Percentiles rank a stretch among this genome's conserved stretches.
Evolutionary conservation across 1,140 invertebrate genomes (phyloP).

Genomic region (Trichonephila clavata): DNA sequence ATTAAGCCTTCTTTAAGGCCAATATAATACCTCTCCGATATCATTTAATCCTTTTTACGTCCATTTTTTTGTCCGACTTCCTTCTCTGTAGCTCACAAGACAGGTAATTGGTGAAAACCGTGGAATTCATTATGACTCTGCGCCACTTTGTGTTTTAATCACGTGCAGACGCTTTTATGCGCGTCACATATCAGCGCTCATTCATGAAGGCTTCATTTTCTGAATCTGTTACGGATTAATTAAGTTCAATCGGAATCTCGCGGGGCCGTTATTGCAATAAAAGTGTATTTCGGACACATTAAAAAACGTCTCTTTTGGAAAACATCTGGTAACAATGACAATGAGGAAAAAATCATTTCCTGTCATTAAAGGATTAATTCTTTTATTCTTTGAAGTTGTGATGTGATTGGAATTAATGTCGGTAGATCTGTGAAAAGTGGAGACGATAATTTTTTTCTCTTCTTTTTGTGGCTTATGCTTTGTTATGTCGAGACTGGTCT

Average conservation of each 20-base stretch:
- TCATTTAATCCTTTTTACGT: neutral
- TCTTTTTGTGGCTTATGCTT: neutral
- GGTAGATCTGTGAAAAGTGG: neutral
- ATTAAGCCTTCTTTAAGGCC: too few species aligned
- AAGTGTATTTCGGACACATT: neutral
- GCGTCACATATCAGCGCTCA: conserved; percentile 35
- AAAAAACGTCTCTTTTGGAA: neutral
- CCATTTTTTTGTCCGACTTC: neutral
- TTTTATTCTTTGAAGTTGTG: conserved; percentile 18
- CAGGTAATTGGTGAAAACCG: neutral
- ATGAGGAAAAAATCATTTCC: conserved; percentile 28
- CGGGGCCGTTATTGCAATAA: neutral
- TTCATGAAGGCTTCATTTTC: conserved; percentile 22
- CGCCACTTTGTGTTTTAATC: neutral
- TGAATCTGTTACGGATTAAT: conserved; percentile 48
- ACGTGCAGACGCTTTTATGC: neutral
- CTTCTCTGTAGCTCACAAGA: neutral
- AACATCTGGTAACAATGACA: conserved; percentile 11
- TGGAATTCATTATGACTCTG: neutral
- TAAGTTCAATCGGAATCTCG: neutral
- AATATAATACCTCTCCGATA: too few species aligned
- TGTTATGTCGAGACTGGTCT: neutral
- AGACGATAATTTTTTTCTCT: neutral
- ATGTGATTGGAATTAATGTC: conserved; percentile 56
- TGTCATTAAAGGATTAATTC: conserved; percentile 63